Percentiles rank a stretch among this genome's conserved stretches.
These are phyloP conservation scores for Drosophila biarmipes DNA, from an alignment of 1,140 invertebrate genomes.

Conservation along the genomic window DNA sequence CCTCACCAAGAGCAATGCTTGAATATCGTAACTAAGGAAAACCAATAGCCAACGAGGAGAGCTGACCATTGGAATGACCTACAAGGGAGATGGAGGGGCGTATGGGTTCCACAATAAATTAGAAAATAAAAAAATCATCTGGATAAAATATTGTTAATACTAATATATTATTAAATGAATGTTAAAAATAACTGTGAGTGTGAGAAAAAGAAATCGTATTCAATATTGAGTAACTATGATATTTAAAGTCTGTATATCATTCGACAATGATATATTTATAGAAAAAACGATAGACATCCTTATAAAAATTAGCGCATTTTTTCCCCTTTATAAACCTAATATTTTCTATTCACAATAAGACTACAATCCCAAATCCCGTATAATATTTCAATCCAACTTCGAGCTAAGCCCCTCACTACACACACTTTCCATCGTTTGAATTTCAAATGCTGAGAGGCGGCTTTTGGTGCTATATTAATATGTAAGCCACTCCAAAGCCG, in stretches of 20 bases:
- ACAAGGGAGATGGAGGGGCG: background rate
- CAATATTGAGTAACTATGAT: no score
- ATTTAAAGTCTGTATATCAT: no score
- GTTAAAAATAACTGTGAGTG: no score
- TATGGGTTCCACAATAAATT: background rate
- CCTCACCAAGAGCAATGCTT: slow-evolving; percentile 58
- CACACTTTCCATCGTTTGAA: slow-evolving; percentile 34
- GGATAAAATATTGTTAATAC: no score
- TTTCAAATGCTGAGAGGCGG: slow-evolving; percentile 58
- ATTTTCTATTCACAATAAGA: background rate
- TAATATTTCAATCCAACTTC: background rate
- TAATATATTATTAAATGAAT: no score
- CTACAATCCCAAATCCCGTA: background rate
- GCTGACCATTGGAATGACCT: slow-evolving; percentile 9
- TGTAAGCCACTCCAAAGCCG: slow-evolving; percentile 45
- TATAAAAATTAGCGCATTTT: no score
- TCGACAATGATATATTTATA: no score
- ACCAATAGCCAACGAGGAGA: slow-evolving; percentile 10
- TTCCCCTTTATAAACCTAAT: background rate
- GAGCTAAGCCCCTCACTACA: background rate
- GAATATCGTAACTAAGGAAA: slow-evolving; percentile 28
- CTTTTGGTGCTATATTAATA: slow-evolving; percentile 69
- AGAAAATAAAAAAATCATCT: background rate
- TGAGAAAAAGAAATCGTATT: no score
- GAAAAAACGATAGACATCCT: no score